Base-by-base conservation (phyloP, 2,113 vertebrate species). In the Malurus elegans region DNA sequence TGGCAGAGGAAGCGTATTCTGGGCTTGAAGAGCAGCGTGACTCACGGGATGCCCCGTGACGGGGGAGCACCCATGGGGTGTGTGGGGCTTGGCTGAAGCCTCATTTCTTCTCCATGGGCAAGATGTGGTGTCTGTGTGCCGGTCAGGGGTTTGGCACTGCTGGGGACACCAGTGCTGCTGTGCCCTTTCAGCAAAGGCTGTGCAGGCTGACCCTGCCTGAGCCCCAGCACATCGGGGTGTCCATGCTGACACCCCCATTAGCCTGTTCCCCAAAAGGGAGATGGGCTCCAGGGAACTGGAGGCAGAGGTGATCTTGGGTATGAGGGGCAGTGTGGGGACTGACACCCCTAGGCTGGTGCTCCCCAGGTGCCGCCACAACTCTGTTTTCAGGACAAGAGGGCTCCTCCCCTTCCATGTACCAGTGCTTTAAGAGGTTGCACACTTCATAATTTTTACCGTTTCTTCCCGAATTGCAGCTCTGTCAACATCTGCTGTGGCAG, bases 401-500 rank as follows among this genome's bases (percentile, higher is more conserved):
- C 17, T 31, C 12, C 17, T 31, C 12, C 9, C 16, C 26, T 57
- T 47, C 10, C 31, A 5, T 0, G 2, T 31, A 32, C 17, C 20
- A 51, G 40, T n/a, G 36, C 20, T 86, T 86, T 57, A n/a, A 81
- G 9, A 28, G 36, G 28, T n/a, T 45, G 15, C 6, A 10, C 2
- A 0, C 65, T 83, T 40, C 32, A 47, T 61, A 38, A 28, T 21
- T 60, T 54, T 82, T 79, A 36, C 26, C 4, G 12, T 34, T 90
- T 90, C 47, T 69, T 42, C 12, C 16, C n/a, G 38, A 38, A 38
- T 4, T 38, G 38, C 31, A 3, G 0, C 56, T 84, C 73, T 87
- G 42, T 58, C 64, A 97, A 80, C 76, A 96, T 97, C 84, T 84
- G 73, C 67, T 97, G 96, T 10, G 96, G 98, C 17, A 83, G 98